phyloP scores from a whole-genome alignment of 2,888 invertebrate genomes.

The Hemaris fuciformis region DNA sequence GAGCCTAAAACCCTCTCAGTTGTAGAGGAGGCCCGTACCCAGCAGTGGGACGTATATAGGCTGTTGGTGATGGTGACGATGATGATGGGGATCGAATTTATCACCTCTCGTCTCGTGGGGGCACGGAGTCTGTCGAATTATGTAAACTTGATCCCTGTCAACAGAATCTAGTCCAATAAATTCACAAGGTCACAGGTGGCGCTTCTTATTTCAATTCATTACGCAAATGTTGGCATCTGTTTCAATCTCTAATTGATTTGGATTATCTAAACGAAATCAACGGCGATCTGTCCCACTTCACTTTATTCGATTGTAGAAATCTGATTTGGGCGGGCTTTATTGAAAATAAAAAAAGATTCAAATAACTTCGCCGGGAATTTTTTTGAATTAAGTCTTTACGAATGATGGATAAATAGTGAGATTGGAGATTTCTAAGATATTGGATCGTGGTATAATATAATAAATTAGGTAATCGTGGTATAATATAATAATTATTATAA shows the following conservation, averaged over 20 bases:
- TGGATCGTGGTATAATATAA: not conserved
- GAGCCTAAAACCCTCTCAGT: too few relatives aligned
- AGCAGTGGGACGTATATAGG: too few relatives aligned
- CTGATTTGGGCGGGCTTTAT: not conserved
- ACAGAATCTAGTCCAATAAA: not conserved
- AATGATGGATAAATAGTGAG: not conserved
- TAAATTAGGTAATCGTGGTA: too few relatives aligned
- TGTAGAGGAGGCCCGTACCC: too few relatives aligned
- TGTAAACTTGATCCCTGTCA: too few relatives aligned
- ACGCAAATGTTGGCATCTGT: constrained; percentile 14
- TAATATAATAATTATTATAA: too few relatives aligned
- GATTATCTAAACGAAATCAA: constrained; percentile 1
- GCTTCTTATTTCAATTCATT: constrained; percentile 16
- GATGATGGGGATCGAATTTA: too few relatives aligned
- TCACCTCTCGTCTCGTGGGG: too few relatives aligned
- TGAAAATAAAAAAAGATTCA: not conserved
- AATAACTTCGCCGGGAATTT: not conserved
- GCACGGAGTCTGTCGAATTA: too few relatives aligned
- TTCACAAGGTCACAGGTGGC: constrained; percentile 13
- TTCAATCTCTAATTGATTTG: constrained; percentile 12
- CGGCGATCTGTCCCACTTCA: not conserved
- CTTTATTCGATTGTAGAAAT: not conserved
- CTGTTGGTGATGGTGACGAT: too few relatives aligned
- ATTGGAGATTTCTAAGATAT: not conserved
- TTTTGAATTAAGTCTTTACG: not conserved